Evolutionary conservation across 2,888 invertebrate genomes (phyloP).

Genomic region (Horisme vitalbata): DNA sequence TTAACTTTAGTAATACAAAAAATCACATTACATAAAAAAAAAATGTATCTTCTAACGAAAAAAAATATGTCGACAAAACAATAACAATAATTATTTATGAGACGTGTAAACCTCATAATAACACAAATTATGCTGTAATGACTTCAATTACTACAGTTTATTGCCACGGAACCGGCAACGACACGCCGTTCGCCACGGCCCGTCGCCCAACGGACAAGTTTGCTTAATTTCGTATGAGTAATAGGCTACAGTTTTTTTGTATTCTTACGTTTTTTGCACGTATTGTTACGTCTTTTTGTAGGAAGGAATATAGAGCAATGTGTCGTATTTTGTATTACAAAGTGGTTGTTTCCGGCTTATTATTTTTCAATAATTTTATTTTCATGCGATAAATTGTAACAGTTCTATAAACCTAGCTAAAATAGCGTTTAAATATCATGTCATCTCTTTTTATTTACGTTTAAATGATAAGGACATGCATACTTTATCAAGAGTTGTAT

Average conservation of each 20-base stretch:
- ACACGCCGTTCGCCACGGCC: conserved; percentile 13
- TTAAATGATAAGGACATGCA: no score
- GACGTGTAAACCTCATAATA: conserved; percentile 11
- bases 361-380: not conserved
- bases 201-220: not conserved
- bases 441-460: no score
- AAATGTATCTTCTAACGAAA: no score
- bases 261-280: not conserved
- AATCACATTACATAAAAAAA: no score
- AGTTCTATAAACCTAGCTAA: no score
- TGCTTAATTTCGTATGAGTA: not conserved
- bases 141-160: conserved; percentile 9
- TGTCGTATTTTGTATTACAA: not conserved
- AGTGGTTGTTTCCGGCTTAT: not conserved
- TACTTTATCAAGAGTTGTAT: no score
- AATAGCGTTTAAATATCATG: no score
- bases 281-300: conserved; percentile 5
- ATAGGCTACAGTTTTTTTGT: no score
- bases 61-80: not conserved
- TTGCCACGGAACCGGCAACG: conserved; percentile 6
- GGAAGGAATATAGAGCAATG: conserved; percentile 19
- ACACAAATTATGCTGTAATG: conserved; percentile 10
- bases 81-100: conserved; percentile 3
- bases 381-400: no score
- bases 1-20: no score